A percentile compares a stretch with the other conserved stretches of the same genome.
These are phyloP conservation scores for Semicossyphus pulcher DNA, from an alignment of 2,113 vertebrate genomes.

Conservation along the genomic window DNA sequence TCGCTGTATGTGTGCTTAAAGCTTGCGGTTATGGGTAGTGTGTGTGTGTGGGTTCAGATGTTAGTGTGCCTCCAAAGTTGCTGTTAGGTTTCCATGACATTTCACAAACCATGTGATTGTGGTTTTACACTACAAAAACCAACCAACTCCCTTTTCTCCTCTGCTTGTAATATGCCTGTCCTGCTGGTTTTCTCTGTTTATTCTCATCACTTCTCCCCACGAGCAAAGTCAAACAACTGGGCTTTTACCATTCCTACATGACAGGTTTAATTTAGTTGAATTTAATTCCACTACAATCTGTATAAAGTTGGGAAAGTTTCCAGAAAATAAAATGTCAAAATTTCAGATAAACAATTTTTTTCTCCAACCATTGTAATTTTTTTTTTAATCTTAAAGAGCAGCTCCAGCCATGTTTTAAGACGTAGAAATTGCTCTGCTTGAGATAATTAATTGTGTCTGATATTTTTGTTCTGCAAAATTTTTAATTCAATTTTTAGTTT, in stretches of 20 bases:
- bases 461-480: no score
- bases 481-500: no score
- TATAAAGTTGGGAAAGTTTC: no score
- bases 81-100: slow-evolving; percentile 61
- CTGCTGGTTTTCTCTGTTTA: slow-evolving; percentile 9
- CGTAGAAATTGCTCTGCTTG: no score
- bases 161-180: slow-evolving; percentile 36
- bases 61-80: slow-evolving; percentile 29
- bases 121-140: slow-evolving; percentile 57
- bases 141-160: slow-evolving; percentile 21
- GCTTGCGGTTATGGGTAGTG: slow-evolving; percentile 31
- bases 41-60: slow-evolving; percentile 13
- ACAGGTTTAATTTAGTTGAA: background rate
- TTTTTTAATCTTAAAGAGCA: no score
- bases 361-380: no score
- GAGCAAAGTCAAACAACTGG: background rate
- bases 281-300: background rate
- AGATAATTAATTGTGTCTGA: no score
- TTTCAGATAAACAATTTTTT: no score
- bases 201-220: slow-evolving; percentile 2
- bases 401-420: no score
- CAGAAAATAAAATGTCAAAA: background rate
- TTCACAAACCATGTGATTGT: slow-evolving; percentile 51
- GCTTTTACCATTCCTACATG: background rate
- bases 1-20: slow-evolving; percentile 31